Conservation (phyloP, 2,797 vertebrate genomes). For the Novumbra hubbsi region DNA sequence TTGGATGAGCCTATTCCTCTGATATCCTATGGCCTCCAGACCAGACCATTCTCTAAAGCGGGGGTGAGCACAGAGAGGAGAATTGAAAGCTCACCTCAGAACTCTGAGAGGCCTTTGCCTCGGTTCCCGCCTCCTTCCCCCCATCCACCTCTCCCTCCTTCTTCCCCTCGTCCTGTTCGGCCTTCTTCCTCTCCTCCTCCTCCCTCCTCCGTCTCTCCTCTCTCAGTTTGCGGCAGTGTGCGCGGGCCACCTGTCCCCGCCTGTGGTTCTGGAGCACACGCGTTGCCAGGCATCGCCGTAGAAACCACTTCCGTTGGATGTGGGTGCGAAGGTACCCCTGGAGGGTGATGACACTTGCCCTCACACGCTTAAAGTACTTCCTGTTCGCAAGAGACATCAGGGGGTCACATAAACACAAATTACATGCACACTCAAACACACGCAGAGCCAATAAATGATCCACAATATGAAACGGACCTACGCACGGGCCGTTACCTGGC, state of each 20-base stretch:
- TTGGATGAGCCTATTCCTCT: neutral
- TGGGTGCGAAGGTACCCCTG: conserved; percentile 85
- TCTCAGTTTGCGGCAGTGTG: conserved; percentile 71
- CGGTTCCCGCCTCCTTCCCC: conserved; percentile 43
- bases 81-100: conserved; percentile 14
- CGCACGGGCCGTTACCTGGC: conserved; percentile 75
- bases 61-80: neutral
- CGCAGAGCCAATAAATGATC: neutral
- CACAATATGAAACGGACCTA: neutral
- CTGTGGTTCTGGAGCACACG: conserved; percentile 85
- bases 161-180: conserved; percentile 52
- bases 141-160: conserved; percentile 9
- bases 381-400: conserved; percentile 55
- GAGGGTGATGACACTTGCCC: conserved; percentile 76
- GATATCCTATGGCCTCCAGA: neutral
- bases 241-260: conserved; percentile 82
- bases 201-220: conserved; percentile 72
- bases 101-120: conserved; percentile 36
- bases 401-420: neutral
- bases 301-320: conserved; percentile 72
- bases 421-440: neutral
- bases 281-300: conserved; percentile 69
- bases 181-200: conserved; percentile 63
- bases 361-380: conserved; percentile 81
- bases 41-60: neutral